Base-by-base conservation (phyloP, 2,888 invertebrate genomes). In the Hedya salicella region DNA sequence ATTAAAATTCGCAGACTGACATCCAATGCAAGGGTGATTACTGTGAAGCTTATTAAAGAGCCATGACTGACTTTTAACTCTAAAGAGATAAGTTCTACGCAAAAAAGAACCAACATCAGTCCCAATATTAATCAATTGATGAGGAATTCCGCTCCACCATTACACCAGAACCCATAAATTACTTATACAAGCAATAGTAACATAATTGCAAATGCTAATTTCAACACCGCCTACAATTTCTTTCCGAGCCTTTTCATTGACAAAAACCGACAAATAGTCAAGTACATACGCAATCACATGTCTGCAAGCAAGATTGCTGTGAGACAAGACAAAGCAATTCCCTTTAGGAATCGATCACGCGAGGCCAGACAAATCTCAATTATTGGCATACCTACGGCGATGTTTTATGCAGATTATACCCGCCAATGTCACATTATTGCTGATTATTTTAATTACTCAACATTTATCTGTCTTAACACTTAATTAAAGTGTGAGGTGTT, bases 311-410 rank as follows among this genome's bases (percentile, higher is more conserved):
- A 70, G 67, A 70, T 67, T 70, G 70, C 68, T 66, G 70, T 63
- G 73, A 69, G 59, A 62, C 61, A 67, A 78, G 75, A 86, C 83
- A 82, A 86, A 83, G 82, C 76, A 75, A 80, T 82, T 81, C 80
- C 79, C 78, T 79, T 74, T 71, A 85, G 80, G 87, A 83, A 84
- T 81, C 80, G 77, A 87, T 84, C 87, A 87, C 86, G 87, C 87
- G 75, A 89, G 86, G 83, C 70, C 81, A 77, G 67, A 65, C 74
- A 75, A 78, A 81, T 75, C 76, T 80, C 78, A 85, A 83, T 85
- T 82, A 86, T 78, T 80, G 74, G 73, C 77, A 77, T 76, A 79
- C 75, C 70, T 68, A 64, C 19, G 25, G 64, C 65, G 69, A 75
- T 73, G 75, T 81, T 82, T 82, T 83, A 83, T 83, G 81, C 79